Conservation (phyloP, 2,797 vertebrate species). For the Sebastes steindachneri region DNA sequence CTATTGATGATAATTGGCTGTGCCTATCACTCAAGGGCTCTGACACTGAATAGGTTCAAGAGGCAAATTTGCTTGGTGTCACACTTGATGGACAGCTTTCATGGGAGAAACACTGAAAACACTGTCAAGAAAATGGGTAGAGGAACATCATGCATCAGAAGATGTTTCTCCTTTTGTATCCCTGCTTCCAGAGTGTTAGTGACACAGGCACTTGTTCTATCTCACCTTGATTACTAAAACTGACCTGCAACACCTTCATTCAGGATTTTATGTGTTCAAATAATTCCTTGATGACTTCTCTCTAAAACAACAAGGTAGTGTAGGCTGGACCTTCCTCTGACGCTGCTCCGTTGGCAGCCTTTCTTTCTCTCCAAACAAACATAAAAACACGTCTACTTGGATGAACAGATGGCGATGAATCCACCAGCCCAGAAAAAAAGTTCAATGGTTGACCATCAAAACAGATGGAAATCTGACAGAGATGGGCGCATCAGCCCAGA, state of each 20-base stretch:
- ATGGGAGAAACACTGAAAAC: too few species aligned
- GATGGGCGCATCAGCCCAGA: conserved; percentile 1
- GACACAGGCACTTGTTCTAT: too few species aligned
- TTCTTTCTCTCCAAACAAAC: conserved; percentile 4
- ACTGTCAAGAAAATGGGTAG: too few species aligned
- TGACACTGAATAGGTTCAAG: too few species aligned
- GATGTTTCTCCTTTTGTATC: too few species aligned
- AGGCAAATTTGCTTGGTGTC: too few species aligned
- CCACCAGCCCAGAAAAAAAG: background rate
- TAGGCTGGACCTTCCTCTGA: background rate
- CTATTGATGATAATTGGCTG: too few species aligned
- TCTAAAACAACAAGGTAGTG: background rate
- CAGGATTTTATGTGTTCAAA: background rate
- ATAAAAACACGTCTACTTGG: background rate
- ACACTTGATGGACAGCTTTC: too few species aligned
- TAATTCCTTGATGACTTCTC: background rate
- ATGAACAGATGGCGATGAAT: conserved; percentile 26
- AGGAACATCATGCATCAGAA: too few species aligned
- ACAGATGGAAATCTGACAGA: conserved; percentile 35
- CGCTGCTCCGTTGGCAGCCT: background rate
- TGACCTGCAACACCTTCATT: background rate
- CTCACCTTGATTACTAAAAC: background rate
- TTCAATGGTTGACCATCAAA: conserved; percentile 24
- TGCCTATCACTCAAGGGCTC: too few species aligned
- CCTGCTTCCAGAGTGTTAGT: too few species aligned